Conservation (phyloP, 2,888 invertebrate species). For the Epinotia bilunana region DNA sequence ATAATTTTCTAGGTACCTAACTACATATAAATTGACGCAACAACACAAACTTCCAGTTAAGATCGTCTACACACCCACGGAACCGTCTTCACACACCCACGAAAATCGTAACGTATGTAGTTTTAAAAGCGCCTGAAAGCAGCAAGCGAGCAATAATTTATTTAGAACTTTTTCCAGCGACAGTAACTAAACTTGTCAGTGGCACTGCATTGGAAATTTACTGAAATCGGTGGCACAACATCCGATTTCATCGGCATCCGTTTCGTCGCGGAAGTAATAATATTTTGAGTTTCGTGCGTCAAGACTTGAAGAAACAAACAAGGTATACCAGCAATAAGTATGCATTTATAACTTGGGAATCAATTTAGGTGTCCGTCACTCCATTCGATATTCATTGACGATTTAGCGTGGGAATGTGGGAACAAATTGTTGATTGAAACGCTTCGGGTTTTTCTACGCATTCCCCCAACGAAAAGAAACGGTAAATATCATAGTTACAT, state of each 20-base stretch:
- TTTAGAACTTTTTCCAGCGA: background rate
- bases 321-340: conserved; percentile 10
- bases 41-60: background rate
- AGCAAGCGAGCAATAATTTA: background rate
- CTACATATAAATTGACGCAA: too few species aligned
- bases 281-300: conserved; percentile 50
- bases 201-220: background rate
- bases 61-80: background rate
- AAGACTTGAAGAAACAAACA: conserved; percentile 61
- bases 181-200: background rate
- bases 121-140: conserved; percentile 11
- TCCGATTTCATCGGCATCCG: conserved; percentile 4
- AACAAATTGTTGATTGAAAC: conserved; percentile 1
- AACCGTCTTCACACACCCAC: background rate
- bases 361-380: conserved; percentile 8
- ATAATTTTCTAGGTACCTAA: too few species aligned
- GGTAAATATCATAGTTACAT: too few species aligned
- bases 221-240: conserved; percentile 12
- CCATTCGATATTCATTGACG: conserved; percentile 4
- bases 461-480: too few species aligned
- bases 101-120: background rate
- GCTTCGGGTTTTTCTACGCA: background rate
- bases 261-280: conserved; percentile 50
- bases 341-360: conserved; percentile 27
- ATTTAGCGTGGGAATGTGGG: conserved; percentile 5